Base-by-base conservation (phyloP, 2,113 vertebrate species). In the Excalfactoria chinensis region DNA sequence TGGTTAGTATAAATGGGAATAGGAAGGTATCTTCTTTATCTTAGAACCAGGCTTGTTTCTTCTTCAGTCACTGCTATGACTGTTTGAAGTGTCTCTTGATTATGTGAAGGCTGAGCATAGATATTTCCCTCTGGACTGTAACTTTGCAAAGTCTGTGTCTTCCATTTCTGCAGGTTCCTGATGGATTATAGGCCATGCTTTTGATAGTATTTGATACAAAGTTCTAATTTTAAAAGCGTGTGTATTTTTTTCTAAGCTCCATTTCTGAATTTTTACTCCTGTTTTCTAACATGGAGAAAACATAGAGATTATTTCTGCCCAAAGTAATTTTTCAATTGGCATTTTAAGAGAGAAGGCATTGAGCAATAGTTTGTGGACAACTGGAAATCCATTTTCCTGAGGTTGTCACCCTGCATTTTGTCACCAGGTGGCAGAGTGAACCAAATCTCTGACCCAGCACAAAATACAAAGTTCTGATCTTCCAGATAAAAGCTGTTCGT, bases 351-450 rank as follows among this genome's bases (percentile, higher is more conserved):
- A 58, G 23, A 32, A 72, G 66, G 8, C 17, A 15, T 16, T 26
- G 32, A 60, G 26, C 34, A 19, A 17, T 64, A 86, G 51, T 16
- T 26, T 16, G 5, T 20, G 1, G 14, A 7, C 17, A 30, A 1
- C 15, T 41, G 22, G 7, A 28, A 48, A 21, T 71, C 37, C 19
- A 1, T 78, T 79, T 92, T 63, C 28, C 62, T 35, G 60, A 59
- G 66, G 34, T 25, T 90, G 86, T 90, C 35, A 22, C 22, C 3
- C 35, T 9, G 2, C 64, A 2, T 48, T 44, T 48, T 26, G 59
- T 79, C 92, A 80, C 90, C 84, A 92, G 92, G 40, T 86, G 94
- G 95, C 94, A 93, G 63, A 71, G 25, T 48, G 88, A 74, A n/a
- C 67, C 84, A 7, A 1, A 21, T 5, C 44, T 25, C 35, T 37